Evolutionary conservation across 2,888 invertebrate genomes (phyloP).

Genomic region (Drosophila yooni): DNA sequence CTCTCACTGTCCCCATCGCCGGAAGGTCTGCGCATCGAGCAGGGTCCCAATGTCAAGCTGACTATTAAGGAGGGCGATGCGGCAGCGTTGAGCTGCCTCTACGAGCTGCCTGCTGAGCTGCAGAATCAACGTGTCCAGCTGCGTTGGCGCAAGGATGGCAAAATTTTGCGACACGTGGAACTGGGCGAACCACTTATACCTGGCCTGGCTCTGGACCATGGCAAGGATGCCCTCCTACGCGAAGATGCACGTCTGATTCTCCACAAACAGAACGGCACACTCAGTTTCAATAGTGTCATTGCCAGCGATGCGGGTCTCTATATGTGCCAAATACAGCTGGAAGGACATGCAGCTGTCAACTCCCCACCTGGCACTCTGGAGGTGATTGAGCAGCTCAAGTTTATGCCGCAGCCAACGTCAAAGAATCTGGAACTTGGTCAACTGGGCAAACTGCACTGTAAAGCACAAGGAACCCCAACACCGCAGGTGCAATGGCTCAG

Average conservation of each 20-base stretch:
- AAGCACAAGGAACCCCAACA: slow-evolving; percentile 90
- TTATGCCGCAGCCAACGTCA: slow-evolving; percentile 92
- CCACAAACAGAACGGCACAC: slow-evolving; percentile 83
- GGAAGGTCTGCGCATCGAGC: slow-evolving; percentile 63
- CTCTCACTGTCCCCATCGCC: slow-evolving; percentile 49
- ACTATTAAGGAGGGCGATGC: slow-evolving; percentile 89
- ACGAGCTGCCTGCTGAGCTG: slow-evolving; percentile 83
- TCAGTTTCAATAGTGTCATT: slow-evolving; percentile 82
- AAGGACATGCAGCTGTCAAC: slow-evolving; percentile 82
- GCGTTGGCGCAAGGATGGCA: slow-evolving; percentile 90
- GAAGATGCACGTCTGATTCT: slow-evolving; percentile 82
- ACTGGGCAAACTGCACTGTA: slow-evolving; percentile 94
- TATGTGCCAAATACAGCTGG: slow-evolving; percentile 84
- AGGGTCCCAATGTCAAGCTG: slow-evolving; percentile 83
- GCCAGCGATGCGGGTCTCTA: slow-evolving; percentile 84
- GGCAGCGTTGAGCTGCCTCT: slow-evolving; percentile 88
- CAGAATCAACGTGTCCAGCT: slow-evolving; percentile 70
- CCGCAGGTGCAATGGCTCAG: slow-evolving; percentile 86
- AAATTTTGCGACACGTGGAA: slow-evolving; percentile 85
- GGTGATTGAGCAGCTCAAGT: slow-evolving; percentile 91
- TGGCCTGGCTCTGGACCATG: slow-evolving; percentile 43
- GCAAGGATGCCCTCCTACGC: slow-evolving; percentile 79
- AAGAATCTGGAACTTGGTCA: slow-evolving; percentile 93
- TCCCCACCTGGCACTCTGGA: slow-evolving; percentile 78
- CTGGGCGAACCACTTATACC: slow-evolving; percentile 66